Conservation (phyloP, 1,140 invertebrate genomes). For the Drosophila grimshawi region DNA sequence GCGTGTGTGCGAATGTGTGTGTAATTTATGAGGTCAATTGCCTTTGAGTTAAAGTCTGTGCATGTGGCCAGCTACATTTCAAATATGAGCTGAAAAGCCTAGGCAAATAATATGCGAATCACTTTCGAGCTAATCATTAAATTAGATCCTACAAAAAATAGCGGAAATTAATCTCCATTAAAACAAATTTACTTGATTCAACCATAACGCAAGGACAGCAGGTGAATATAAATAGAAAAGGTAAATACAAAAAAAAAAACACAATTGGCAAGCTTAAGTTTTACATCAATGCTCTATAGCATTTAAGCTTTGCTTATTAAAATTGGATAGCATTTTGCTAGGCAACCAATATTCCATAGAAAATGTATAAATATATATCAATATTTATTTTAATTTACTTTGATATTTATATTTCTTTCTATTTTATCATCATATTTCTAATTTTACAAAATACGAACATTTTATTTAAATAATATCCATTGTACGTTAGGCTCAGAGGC, state of each 20-base stretch:
- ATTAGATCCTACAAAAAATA: not conserved
- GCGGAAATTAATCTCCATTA: not conserved
- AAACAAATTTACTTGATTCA: not conserved
- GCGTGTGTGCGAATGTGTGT: constrained; percentile 17
- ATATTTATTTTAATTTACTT: too few species aligned
- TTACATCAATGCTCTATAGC: too few species aligned
- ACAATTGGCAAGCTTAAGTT: too few species aligned
- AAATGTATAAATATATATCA: too few species aligned
- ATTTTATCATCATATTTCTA: too few species aligned
- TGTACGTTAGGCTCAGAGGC: not conserved
- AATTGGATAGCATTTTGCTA: too few species aligned
- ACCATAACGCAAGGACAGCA: too few species aligned
- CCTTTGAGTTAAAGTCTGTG: constrained; percentile 23
- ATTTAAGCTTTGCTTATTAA: too few species aligned
- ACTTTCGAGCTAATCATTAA: not conserved
- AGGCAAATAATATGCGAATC: not conserved
- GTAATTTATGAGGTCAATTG: constrained; percentile 76
- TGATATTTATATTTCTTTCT: too few species aligned
- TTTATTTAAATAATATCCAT: not conserved
- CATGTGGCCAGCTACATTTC: constrained; percentile 14
- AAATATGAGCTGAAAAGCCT: not conserved
- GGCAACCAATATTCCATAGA: too few species aligned
- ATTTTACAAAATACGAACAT: not conserved
- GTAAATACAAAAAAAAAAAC: too few species aligned
- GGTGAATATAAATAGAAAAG: too few species aligned